A percentile compares a stretch with the other conserved stretches of the same genome.
Conservation (phyloP, 92 coral and sea anemone genomes). For the Phenganax subtilis region DNA sequence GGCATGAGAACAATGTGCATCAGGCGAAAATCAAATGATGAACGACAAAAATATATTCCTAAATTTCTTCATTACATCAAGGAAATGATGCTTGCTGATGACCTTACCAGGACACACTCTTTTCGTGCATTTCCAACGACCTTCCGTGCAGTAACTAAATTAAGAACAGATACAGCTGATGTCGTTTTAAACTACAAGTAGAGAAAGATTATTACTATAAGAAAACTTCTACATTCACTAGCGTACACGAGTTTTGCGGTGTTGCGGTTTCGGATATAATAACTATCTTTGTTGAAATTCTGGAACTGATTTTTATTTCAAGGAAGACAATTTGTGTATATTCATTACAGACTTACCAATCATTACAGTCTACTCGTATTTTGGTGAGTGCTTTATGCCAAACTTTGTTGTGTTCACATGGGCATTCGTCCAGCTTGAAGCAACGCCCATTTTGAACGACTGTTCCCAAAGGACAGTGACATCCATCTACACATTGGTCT, state of each 20-base stretch:
- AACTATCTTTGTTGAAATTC: too few relatives aligned
- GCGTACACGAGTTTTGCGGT: too few relatives aligned
- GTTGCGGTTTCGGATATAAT: too few relatives aligned
- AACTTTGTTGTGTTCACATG: conserved; percentile 59
- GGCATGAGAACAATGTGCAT: conserved; percentile 2
- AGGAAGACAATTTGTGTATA: not conserved
- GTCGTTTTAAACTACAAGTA: not conserved
- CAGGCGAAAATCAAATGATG: too few relatives aligned
- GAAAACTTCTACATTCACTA: not conserved
- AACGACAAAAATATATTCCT: too few relatives aligned
- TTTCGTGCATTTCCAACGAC: conserved; percentile 59
- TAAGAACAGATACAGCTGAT: not conserved
- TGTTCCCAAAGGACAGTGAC: conserved; percentile 69
- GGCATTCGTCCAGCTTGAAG: conserved; percentile 56
- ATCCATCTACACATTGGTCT: conserved; percentile 71
- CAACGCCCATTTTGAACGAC: conserved; percentile 57
- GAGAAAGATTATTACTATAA: not conserved
- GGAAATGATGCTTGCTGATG: too few relatives aligned
- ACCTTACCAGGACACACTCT: conserved; percentile 55
- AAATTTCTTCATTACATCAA: too few relatives aligned
- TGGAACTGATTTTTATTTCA: not conserved
- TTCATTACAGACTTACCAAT: conserved; percentile 50
- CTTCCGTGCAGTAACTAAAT: conserved; percentile 61
- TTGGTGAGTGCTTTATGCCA: conserved; percentile 52
- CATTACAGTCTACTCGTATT: conserved; percentile 60